Conservation (phyloP, 2,113 vertebrate species). For the Nannobrachium achirus region DNA sequence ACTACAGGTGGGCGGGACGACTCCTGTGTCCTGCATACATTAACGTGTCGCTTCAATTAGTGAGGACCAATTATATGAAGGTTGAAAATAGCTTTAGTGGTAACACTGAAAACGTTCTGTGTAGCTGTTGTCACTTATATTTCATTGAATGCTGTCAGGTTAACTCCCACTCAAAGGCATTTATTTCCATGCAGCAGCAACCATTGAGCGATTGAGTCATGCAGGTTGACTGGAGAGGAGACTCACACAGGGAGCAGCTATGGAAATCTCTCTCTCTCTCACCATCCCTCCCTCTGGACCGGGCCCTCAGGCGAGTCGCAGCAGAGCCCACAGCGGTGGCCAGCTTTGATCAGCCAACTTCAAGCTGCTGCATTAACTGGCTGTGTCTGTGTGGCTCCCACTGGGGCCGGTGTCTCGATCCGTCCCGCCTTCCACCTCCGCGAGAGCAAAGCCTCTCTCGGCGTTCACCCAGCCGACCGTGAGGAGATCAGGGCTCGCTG, state of each 20-base stretch:
- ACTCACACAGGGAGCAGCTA: conserved; percentile 29
- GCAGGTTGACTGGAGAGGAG: conserved; percentile 21
- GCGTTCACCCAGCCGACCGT: conserved; percentile 44
- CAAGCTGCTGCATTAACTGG: conserved; percentile 54
- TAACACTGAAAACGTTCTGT: no score
- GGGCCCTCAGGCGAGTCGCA: conserved; percentile 30
- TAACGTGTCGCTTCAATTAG: no score
- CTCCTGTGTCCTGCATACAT: no score
- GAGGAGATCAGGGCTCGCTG: conserved; percentile 44
- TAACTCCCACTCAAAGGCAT: conserved; percentile 22
- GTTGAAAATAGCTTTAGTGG: no score
- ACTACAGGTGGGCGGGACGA: no score
- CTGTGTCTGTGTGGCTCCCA: conserved; percentile 26
- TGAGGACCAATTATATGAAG: no score
- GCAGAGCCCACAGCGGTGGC: conserved; percentile 33
- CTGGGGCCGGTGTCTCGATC: conserved; percentile 32
- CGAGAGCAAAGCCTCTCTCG: conserved; percentile 35
- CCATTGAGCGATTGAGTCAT: conserved; percentile 17
- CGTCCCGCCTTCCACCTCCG: conserved; percentile 25
- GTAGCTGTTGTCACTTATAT: no score
- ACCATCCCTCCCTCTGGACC: conserved; percentile 6
- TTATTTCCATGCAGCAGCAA: conserved; percentile 7
- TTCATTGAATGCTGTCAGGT: no score
- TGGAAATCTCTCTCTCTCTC: conserved; percentile 28
- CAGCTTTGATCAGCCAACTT: conserved; percentile 68